Evolutionary conservation across 2,113 vertebrate genomes (phyloP), one percentile per base, ranked within the genome.

Genomic region (Phrynocephalus versicolor): DNA sequence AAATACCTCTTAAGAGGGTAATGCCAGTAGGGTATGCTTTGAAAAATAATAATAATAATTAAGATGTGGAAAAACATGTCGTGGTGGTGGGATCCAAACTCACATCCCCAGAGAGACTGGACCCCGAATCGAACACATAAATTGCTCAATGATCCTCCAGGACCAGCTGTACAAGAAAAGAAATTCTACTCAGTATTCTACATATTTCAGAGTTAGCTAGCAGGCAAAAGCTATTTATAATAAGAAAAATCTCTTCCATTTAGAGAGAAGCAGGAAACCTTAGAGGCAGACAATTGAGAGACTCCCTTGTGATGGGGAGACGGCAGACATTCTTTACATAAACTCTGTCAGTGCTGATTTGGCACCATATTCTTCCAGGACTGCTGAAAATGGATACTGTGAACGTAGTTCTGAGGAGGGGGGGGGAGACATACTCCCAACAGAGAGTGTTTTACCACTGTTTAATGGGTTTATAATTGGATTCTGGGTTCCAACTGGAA

Each of bases 401-500:
- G 80, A 80, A 86, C 64, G 77, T 81, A 55, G 82, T 83, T 93
- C 67, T 89, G 86, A 74, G 75, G 89, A 92, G 83, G 62, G 45
- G 45, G 79, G 76, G 90, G 92, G 86, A 69, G 41, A 81, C 73
- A 3, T 84, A 25, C 72, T 90, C 83, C 80, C 72, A 25, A 85
- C 88, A 71, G 87, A 88, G 67, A 92, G 84, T 72, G 89, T 93
- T 92, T 90, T 92, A 91, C 83, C 89, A 92, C 91, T 92, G 90
- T 94, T 91, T 94, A 95, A 95, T 94, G 93, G 91, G 33, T 92
- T 92, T 93, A 83, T 94, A 94, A 96, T 94, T 94, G 88, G 93
- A 92, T 95, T 94, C 95, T 93, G 87, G 90, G 90, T 93, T 94
- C 94, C 92, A 94, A 90, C 93, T 92, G 92, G 90, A 94, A 93